These are phyloP conservation scores for Acanthosoma haemorrhoidale DNA, from an alignment of 2,888 invertebrate species.

Conservation along the genomic window DNA sequence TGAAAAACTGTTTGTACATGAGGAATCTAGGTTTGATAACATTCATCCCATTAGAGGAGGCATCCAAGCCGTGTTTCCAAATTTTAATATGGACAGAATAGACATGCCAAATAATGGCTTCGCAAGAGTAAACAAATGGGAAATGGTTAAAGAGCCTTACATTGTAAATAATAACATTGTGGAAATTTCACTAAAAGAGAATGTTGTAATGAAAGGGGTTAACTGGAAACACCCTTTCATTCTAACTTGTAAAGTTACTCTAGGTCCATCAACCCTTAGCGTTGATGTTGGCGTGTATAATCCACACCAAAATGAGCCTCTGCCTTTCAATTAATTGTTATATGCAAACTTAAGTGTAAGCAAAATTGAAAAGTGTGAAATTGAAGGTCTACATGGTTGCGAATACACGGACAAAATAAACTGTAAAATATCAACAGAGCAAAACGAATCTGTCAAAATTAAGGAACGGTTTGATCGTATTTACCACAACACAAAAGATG, in stretches of 20 bases:
- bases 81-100: background rate
- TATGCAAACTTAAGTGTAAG: background rate
- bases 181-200: background rate
- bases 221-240: background rate
- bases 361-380: background rate
- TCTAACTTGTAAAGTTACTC: background rate
- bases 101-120: background rate
- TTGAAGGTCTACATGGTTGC: background rate
- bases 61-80: background rate
- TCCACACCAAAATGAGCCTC: background rate
- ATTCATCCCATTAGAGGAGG: background rate
- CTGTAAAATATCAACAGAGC: background rate
- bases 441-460: background rate
- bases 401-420: background rate
- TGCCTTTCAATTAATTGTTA: background rate
- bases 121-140: background rate
- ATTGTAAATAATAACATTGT: background rate
- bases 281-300: background rate
- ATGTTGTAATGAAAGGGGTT: background rate
- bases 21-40: background rate
- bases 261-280: background rate
- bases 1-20: background rate
- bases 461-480: background rate
- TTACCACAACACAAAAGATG: background rate
- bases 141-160: background rate